Evolutionary conservation across 2,113 vertebrate genomes (phyloP).

Genomic region (Siniperca chuatsi): DNA sequence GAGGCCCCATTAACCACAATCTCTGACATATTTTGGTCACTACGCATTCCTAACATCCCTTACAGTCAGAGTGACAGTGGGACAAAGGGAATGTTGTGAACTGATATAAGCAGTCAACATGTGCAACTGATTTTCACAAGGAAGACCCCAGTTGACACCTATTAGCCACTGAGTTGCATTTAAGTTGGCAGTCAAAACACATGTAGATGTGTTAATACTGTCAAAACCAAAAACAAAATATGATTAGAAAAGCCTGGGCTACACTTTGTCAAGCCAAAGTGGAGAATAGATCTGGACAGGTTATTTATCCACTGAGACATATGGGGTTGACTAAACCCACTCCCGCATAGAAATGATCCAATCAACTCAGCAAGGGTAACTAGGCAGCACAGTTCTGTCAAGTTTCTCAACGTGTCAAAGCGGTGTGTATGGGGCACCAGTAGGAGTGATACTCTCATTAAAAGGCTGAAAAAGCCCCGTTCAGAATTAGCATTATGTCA

Average conservation of each 20-base stretch:
- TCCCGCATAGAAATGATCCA: neutral
- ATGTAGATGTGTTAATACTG: neutral
- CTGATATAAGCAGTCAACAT: neutral
- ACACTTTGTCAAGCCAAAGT: neutral
- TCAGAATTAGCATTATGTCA: neutral
- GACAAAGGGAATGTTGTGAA: conserved; percentile 16
- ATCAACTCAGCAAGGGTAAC: neutral
- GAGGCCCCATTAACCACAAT: conserved; percentile 6
- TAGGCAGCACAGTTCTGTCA: neutral
- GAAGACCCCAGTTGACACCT: neutral
- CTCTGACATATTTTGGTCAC: conserved; percentile 22
- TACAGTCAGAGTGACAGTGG: neutral
- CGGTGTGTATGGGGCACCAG: too few relatives aligned
- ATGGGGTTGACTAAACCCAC: neutral
- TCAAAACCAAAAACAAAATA: neutral
- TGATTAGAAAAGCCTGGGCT: neutral
- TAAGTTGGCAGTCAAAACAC: neutral
- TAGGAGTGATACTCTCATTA: too few relatives aligned
- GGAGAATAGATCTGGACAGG: neutral
- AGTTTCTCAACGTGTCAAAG: neutral
- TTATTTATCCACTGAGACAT: neutral
- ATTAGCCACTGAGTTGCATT: conserved; percentile 7
- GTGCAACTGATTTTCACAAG: conserved; percentile 3
- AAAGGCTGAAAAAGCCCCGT: too few relatives aligned
- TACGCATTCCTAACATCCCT: conserved; percentile 16